phyloP scores from a whole-genome alignment of 2,888 invertebrate genomes.

The Drosophila barbarae region DNA sequence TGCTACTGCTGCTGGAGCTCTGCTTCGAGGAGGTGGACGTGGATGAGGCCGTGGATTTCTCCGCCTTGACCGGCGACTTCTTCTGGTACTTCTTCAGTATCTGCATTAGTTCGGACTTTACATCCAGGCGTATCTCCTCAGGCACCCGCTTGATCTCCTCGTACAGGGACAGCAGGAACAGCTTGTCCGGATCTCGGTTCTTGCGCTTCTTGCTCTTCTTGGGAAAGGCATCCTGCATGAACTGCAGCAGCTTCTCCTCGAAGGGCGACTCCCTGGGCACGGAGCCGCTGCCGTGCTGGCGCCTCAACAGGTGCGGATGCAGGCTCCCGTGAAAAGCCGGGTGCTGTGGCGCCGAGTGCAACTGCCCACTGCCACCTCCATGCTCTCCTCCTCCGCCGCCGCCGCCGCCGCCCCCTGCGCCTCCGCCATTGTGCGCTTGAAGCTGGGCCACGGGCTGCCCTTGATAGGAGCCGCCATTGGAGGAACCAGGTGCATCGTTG shows the following conservation, averaged over 20 bases:
- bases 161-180: slow-evolving; percentile 76
- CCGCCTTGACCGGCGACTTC: slow-evolving; percentile 73
- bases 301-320: slow-evolving; percentile 75
- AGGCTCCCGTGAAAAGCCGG: slow-evolving; percentile 75
- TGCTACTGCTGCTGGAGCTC: slow-evolving; percentile 61
- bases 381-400: slow-evolving; percentile 51
- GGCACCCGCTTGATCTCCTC: slow-evolving; percentile 78
- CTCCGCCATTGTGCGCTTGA: slow-evolving; percentile 67
- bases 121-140: slow-evolving; percentile 77
- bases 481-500: slow-evolving; percentile 76
- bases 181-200: slow-evolving; percentile 77
- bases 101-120: slow-evolving; percentile 78
- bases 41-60: slow-evolving; percentile 66
- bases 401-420: slow-evolving; percentile 40
- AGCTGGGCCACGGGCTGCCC: slow-evolving; percentile 69
- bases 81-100: slow-evolving; percentile 78
- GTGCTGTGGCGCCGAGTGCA: slow-evolving; percentile 73
- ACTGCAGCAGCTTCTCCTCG: slow-evolving; percentile 77
- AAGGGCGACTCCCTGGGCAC: slow-evolving; percentile 76
- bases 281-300: slow-evolving; percentile 70
- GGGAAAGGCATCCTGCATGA: slow-evolving; percentile 79
- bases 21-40: slow-evolving; percentile 64
- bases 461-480: slow-evolving; percentile 74
- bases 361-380: slow-evolving; percentile 55
- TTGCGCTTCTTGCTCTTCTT: slow-evolving; percentile 78